phyloP scores from a whole-genome alignment of 2,113 vertebrate genomes.

The Mustela lutreola region DNA sequence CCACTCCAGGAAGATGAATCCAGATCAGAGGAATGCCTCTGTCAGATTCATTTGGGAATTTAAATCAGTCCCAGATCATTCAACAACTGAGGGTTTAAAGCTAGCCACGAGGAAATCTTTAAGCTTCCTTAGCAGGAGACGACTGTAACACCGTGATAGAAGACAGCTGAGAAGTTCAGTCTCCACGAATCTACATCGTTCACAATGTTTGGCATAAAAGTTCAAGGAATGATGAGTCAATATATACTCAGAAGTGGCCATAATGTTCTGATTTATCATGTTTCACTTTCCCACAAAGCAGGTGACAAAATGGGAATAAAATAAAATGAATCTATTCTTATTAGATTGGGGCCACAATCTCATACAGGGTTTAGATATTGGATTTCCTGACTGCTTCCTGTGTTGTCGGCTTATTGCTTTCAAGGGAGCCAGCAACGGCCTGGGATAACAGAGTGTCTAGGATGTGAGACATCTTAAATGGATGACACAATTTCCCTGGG shows the following conservation, averaged over 20 bases:
- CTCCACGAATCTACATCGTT: constrained; percentile 40
- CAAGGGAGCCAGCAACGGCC: constrained; percentile 69
- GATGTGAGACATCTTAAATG: constrained; percentile 62
- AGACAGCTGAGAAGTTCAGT: background rate
- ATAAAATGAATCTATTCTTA: constrained; percentile 82
- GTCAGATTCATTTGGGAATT: background rate
- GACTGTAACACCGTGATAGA: background rate
- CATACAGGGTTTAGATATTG: constrained; percentile 82
- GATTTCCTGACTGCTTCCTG: constrained; percentile 81
- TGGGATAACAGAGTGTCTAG: constrained; percentile 46
- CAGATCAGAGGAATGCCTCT: background rate
- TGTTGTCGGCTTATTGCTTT: constrained; percentile 73
- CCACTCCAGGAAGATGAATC: background rate
- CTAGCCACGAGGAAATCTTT: background rate
- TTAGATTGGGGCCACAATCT: constrained; percentile 83
- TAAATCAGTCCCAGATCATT: background rate
- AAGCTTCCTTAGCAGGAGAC: background rate
- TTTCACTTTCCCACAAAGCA: constrained; percentile 76
- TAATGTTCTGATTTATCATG: constrained; percentile 81
- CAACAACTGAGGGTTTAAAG: background rate
- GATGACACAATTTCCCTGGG: constrained; percentile 71
- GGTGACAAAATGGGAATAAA: constrained; percentile 83
- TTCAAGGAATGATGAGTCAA: constrained; percentile 61
- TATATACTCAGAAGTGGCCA: constrained; percentile 70
- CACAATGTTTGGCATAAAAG: constrained; percentile 10